Evolutionary conservation across 2,113 vertebrate species (phyloP), one percentile per base, ranked within the genome.

Genomic region (Mastomys coucha): DNA sequence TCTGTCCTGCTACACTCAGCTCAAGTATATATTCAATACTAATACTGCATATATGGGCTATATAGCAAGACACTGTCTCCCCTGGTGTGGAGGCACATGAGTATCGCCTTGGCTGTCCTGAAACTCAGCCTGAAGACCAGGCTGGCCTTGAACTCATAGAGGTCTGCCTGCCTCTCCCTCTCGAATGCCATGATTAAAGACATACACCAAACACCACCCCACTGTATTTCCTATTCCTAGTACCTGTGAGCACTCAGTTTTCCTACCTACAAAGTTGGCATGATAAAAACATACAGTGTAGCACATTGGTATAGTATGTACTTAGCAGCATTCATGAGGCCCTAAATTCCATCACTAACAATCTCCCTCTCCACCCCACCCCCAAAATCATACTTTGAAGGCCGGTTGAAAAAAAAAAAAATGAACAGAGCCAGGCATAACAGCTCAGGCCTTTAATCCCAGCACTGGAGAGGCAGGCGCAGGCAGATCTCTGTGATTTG

Each of bases 231-330:
- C 19, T 26, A 53, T 28, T 12, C 63, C 63, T 65, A 93, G n/a
- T 3, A 49, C 58, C 60, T 45, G 49, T 1, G 5, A 51, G 49
- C n/a, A 19, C 65, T 87, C 78, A 60, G 36, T 53, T 89, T 86
- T 84, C 81, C 81, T 69, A 78, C 49, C 72, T 86, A 12, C 88
- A 72, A 92, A 92, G 88, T 10, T 86, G 33, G 45, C 19, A 81
- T 85, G 56, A 75, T 73, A 69, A 88, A 84, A 76, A 72, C 81
- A 63, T 8, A 9, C 8, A 33, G 77, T 84, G 39, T n/a, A 51
- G 39, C 53, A 63, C 39, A 63, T 7, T 17, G 63, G 10, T 51
- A 24, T 0, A 56, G 45, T 53, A 8, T 19, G 5, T 69, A 7
- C n/a, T 33, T 10, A 72, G 36, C 16, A 82, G 49, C 24, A 31